Base-by-base conservation (phyloP, 2,888 invertebrate genomes). In the Thelaira solivaga region DNA sequence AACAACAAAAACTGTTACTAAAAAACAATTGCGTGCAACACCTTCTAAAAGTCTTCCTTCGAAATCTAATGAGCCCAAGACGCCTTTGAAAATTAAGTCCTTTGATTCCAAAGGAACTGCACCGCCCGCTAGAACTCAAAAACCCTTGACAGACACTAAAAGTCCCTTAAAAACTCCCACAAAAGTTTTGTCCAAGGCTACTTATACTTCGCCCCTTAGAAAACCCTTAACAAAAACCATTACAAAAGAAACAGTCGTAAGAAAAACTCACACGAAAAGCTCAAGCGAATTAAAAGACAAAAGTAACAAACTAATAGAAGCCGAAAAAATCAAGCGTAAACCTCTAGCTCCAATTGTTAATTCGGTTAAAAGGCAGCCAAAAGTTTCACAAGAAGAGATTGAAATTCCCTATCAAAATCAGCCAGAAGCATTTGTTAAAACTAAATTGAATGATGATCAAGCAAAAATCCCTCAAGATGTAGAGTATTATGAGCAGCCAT, bases 291-390 rank as follows among this genome's bases (percentile, higher is more conserved):
- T 65, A 16, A 74, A 36, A 11, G 69, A 53, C 0, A 62, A 45
- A 7, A 41, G 43, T 6, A 45, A n/a, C 13, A 67, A 61, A 55
- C 10, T 75, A 1, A 53, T 75, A 4, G 53, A 61, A 5, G 20
- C 53, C n/a, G 51, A 53, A 49, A 64, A 29, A 31, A 45, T 7
- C 36, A 75, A 73, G 73, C 51, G 10, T 11, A 53, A 65, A 26
- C 43, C 39, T 18, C 64, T 18, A 55, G 64, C 16, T 53, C 68
- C 36, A 10, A 67, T 4, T 45, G 65, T 22, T 71, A 49, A 36
- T 10, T 22, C 36, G 1, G 34, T 11, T 18, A 36, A 59, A 8
- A 36, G 10, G 22, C 24, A 64, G 13, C 55, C 68, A 18, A 67
- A 31, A n/a, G 24, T n/a, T n/a, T n/a, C n/a, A n/a, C n/a, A 10